Conservation (phyloP, 2,113 vertebrate species). For the Lampris incognitus region DNA sequence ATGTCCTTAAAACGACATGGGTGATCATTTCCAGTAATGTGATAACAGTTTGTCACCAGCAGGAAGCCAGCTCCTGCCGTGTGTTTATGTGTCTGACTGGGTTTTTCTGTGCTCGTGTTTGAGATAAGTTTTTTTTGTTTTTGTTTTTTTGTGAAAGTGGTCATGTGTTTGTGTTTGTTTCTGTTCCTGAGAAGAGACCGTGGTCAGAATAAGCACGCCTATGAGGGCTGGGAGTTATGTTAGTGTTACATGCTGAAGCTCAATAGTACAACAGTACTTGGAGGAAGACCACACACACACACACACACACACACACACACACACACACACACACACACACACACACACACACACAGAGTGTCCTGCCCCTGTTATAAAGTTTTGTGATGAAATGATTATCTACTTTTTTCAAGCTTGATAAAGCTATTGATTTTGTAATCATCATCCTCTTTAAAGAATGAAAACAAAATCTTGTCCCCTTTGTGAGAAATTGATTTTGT, state of each 20-base stretch:
- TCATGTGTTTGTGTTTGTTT: neutral
- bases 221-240: neutral
- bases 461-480: no score
- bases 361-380: slow-evolving; percentile 46
- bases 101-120: neutral
- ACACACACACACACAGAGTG: slow-evolving; percentile 32
- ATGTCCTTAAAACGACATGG: neutral
- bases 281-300: slow-evolving; percentile 1
- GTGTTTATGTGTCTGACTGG: neutral
- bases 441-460: no score
- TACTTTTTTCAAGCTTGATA: no score
- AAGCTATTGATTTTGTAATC: no score
- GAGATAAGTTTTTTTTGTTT: neutral
- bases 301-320: neutral
- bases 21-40: neutral
- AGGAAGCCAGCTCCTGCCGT: neutral
- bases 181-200: neutral
- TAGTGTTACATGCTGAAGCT: neutral
- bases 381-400: neutral
- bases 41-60: neutral
- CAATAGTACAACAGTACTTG: neutral
- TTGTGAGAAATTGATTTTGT: no score
- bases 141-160: neutral
- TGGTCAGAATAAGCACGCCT: neutral
- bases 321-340: slow-evolving; percentile 5